Percentiles rank a stretch among this genome's conserved stretches.
These are phyloP conservation scores for Lagopus muta DNA, from an alignment of 2,113 vertebrate genomes.

Conservation along the genomic window DNA sequence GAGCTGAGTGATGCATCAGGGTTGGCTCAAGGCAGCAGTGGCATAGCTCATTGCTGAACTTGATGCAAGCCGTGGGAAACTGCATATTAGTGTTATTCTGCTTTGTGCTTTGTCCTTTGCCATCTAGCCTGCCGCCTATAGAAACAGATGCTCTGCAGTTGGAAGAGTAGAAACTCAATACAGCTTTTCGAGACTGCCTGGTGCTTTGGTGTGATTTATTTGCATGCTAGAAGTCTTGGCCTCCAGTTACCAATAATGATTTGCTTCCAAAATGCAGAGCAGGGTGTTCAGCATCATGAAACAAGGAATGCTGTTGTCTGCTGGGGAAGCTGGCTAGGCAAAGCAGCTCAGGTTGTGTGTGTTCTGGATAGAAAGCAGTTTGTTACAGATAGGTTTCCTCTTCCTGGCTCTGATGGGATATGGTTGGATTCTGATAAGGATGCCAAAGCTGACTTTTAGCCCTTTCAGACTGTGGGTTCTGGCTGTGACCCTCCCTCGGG, in stretches of 20 bases:
- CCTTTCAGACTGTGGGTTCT: background rate
- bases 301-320: background rate
- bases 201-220: background rate
- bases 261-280: background rate
- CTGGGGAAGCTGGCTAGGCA: background rate
- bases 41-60: background rate
- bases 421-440: background rate
- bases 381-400: background rate
- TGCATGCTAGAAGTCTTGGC: background rate
- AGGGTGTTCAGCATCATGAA: background rate
- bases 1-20: background rate
- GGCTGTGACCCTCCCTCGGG: background rate
- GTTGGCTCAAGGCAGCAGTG: background rate
- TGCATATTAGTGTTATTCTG: background rate
- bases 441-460: background rate
- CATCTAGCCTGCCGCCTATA: background rate
- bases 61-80: background rate
- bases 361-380: background rate
- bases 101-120: background rate
- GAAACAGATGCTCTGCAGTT: background rate
- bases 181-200: background rate
- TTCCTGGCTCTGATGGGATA: background rate
- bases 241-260: background rate
- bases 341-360: background rate
- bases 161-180: background rate